These are phyloP conservation scores for Melieria crassipennis DNA, from an alignment of 2,888 invertebrate genomes.

Conservation along the genomic window DNA sequence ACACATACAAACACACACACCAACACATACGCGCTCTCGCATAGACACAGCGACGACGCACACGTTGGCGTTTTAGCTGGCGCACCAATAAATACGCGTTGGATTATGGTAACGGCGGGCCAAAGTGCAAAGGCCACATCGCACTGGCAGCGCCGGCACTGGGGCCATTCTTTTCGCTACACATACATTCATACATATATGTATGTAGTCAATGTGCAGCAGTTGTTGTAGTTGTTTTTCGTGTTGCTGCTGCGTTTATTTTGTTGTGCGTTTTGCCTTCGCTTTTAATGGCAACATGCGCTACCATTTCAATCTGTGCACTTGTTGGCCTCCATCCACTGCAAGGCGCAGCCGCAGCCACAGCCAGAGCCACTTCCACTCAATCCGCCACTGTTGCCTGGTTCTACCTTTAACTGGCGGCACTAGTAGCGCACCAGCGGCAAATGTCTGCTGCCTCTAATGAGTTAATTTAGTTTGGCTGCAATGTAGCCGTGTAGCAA, in stretches of 20 bases:
- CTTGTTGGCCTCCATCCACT: no score
- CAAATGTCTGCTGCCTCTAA: constrained; percentile 37
- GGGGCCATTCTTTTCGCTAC: background rate
- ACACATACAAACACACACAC: background rate
- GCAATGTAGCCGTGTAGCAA: constrained; percentile 24
- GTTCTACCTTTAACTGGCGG: no score
- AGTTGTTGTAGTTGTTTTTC: background rate
- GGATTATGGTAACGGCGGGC: no score
- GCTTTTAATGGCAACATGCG: no score
- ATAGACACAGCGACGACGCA: background rate
- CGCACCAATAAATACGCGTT: no score
- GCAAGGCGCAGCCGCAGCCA: no score
- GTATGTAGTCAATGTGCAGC: background rate
- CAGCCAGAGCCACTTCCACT: no score
- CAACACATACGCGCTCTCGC: background rate
- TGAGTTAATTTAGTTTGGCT: constrained; percentile 63
- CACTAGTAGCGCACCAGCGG: no score
- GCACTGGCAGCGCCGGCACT: background rate
- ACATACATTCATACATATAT: constrained; percentile 9
- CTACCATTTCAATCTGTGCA: no score
- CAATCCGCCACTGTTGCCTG: no score
- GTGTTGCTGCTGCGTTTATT: no score
- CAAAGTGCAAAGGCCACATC: background rate
- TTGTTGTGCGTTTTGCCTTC: no score
- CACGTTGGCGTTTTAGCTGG: background rate